Percentiles rank a stretch among this genome's conserved stretches.
These are phyloP conservation scores for Galaxea fascicularis DNA, from an alignment of 92 coral and sea anemone species.

Conservation along the genomic window DNA sequence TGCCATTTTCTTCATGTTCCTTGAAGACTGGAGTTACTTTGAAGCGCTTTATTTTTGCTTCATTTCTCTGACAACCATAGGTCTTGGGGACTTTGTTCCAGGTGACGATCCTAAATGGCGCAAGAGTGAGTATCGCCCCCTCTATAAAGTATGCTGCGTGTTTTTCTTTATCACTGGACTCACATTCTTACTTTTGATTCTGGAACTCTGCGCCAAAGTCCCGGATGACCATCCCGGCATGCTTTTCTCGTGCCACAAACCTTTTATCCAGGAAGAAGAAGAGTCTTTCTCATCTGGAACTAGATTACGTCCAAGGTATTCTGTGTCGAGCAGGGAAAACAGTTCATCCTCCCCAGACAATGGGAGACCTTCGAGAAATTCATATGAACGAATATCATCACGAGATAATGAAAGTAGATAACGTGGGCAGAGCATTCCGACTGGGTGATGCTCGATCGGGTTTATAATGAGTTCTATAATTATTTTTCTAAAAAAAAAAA, in stretches of 20 bases:
- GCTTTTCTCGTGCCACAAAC: conserved; percentile 98
- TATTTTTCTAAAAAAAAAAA: no score
- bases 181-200: conserved; percentile 88
- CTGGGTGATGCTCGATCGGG: not conserved
- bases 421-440: not conserved
- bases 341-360: conserved; percentile 18
- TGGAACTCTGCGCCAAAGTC: conserved; percentile 97
- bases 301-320: conserved; percentile 41
- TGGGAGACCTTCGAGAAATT: conserved; percentile 23
- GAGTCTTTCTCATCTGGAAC: conserved; percentile 38
- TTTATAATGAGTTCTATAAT: not conserved
- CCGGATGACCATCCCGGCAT: conserved; percentile 99
- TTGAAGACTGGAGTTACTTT: conserved; percentile 95
- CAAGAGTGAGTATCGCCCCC: conserved; percentile 76
- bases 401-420: conserved; percentile 13
- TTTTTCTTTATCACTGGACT: conserved; percentile 92
- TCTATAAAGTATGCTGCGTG: conserved; percentile 90
- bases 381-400: conserved; percentile 35
- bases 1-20: conserved; percentile 81
- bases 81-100: conserved; percentile 98
- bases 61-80: conserved; percentile 95
- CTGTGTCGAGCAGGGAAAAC: conserved; percentile 39
- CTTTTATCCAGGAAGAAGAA: conserved; percentile 84
- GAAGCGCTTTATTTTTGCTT: conserved; percentile 97
- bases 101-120: conserved; percentile 91